Evolutionary conservation across 2,888 invertebrate species (phyloP).

Genomic region (Prosapia bicincta): DNA sequence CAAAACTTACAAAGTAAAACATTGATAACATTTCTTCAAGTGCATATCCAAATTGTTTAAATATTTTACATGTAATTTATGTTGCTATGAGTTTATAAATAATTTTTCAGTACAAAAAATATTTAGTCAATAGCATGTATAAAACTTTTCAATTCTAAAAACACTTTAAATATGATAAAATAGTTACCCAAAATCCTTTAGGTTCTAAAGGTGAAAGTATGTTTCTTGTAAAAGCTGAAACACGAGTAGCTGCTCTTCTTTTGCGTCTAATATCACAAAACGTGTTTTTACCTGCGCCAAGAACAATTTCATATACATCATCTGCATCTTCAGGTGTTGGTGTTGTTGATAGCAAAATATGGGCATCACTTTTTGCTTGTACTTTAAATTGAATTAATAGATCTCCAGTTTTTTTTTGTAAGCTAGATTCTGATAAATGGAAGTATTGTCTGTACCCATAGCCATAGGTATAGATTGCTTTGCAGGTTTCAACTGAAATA

Average conservation of each 20-base stretch:
- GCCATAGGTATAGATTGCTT: slow-evolving; percentile 21
- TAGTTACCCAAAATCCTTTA: slow-evolving; percentile 45
- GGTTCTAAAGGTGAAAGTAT: slow-evolving; percentile 60
- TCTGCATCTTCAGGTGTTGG: slow-evolving; percentile 45
- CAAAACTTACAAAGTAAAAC: too few relatives aligned
- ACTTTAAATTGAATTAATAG: slow-evolving; percentile 65
- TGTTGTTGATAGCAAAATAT: slow-evolving; percentile 60
- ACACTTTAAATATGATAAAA: too few relatives aligned
- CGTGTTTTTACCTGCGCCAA: slow-evolving; percentile 68
- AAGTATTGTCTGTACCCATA: slow-evolving; percentile 29
- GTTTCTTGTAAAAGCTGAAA: slow-evolving; percentile 53
- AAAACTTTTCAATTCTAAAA: too few relatives aligned
- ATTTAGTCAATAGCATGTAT: too few relatives aligned
- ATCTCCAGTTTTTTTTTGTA: not conserved
- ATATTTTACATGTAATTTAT: too few relatives aligned
- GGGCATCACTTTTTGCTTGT: slow-evolving; percentile 63
- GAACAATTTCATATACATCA: slow-evolving; percentile 65
- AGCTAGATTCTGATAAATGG: slow-evolving; percentile 11
- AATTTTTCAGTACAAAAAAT: too few relatives aligned
- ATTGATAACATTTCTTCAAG: too few relatives aligned
- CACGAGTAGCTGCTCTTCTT: slow-evolving; percentile 51
- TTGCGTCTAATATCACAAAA: slow-evolving; percentile 63
- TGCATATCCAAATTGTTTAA: too few relatives aligned
- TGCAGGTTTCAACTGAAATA: too few relatives aligned
- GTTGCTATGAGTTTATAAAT: too few relatives aligned